Conservation (phyloP, 1,140 invertebrate genomes). For the Drosophila prosaltans region DNA sequence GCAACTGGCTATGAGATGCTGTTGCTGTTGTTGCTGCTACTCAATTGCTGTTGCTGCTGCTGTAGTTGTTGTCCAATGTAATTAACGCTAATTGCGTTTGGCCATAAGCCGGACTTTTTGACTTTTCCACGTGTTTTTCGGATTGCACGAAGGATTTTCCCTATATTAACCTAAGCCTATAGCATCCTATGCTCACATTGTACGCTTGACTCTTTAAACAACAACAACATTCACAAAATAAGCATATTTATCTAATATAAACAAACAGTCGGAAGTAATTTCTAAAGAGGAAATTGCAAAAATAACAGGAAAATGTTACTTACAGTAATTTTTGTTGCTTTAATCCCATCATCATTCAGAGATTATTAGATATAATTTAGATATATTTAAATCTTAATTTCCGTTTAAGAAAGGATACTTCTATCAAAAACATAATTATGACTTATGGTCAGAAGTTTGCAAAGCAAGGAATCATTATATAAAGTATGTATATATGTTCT, state of each 20-base stretch:
- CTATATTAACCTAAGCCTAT: conserved; percentile 42
- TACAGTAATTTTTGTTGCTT: not conserved
- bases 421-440: too few relatives aligned
- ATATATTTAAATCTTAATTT: too few relatives aligned
- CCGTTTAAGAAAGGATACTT: too few relatives aligned
- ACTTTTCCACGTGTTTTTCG: conserved; percentile 76
- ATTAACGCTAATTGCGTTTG: conserved; percentile 79
- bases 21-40: not conserved
- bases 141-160: conserved; percentile 71
- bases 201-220: conserved; percentile 61
- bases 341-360: too few relatives aligned
- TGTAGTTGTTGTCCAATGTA: conserved; percentile 56
- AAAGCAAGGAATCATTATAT: too few relatives aligned
- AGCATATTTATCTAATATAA: conserved; percentile 45
- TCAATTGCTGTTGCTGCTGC: conserved; percentile 4
- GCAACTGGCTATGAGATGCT: conserved; percentile 24
- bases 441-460: too few relatives aligned
- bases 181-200: conserved; percentile 37
- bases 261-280: conserved; percentile 53
- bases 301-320: conserved; percentile 2
- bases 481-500: too few relatives aligned
- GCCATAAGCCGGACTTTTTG: conserved; percentile 71
- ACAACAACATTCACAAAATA: conserved; percentile 40
- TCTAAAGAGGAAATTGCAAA: not conserved
- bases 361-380: too few relatives aligned